Evolutionary conservation across 2,888 invertebrate genomes (phyloP), one percentile per base, ranked within the genome.

Genomic region (Mythimna ferrago): DNA sequence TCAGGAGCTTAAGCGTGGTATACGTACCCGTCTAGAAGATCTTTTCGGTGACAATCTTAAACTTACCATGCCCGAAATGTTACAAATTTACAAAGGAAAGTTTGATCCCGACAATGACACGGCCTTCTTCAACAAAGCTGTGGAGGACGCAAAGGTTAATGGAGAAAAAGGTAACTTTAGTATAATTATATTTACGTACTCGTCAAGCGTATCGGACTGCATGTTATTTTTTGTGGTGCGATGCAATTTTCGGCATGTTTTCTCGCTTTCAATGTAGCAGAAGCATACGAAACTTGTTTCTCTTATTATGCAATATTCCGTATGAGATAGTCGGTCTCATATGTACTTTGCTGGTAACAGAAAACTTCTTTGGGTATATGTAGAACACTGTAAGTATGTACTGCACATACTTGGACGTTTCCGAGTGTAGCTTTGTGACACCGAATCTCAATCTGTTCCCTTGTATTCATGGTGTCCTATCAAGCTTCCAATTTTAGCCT

Each of bases 81-180:
- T 67, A 44, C 21, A 1, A 6, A 48, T 64, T 26, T 83, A 82
- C 54, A 69, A 11, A 60, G 48, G 60, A 16, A 71, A 41, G 11
- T 80, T 67, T 60, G 32, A 57, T 19, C 10, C 9, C 2, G 10
- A 60, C 16, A 38, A 48, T 11, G 75, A 83, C 41, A 62, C 35
- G 6, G 54, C 35, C 2, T 63, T 83, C 0, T 67, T 75, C 56
- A 56, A 73, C 11, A 41, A 82, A 71, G 77, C 69, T 11, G 21
- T 19, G 10, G 64, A 44, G 21, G 54, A 60, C 6, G 11, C 73
- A 21, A 62, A 58, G 54, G 26, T 57, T 3, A 57, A 32, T 19
- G 38, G 9, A 26, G 9, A 54, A 57, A 61, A 58, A 81, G 81
- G 81, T 81, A 81, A 81, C 65, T 70, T 44, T 56, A 71, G 65